These are phyloP conservation scores for Abrostola tripartita DNA, from an alignment of 2,888 invertebrate genomes.

Conservation along the genomic window DNA sequence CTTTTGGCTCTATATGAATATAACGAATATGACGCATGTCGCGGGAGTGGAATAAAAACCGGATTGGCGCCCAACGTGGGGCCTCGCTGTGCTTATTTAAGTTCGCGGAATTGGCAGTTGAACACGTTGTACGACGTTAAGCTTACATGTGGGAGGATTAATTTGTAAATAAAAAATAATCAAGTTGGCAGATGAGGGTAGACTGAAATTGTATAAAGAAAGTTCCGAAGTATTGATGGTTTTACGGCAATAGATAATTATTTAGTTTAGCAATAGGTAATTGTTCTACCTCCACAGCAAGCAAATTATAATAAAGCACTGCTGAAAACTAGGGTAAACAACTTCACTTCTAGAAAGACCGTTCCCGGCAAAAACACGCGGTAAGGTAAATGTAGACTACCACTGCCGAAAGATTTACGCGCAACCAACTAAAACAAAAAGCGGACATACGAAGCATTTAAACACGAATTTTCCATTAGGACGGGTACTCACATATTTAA, in stretches of 20 bases:
- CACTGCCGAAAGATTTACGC: not conserved
- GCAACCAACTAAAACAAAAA: conserved; percentile 1
- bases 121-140: conserved; percentile 10
- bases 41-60: conserved; percentile 21
- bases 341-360: no score
- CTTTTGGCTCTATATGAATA: conserved; percentile 61
- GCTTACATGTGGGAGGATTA: not conserved
- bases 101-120: conserved; percentile 37
- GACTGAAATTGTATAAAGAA: not conserved
- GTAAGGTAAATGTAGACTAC: not conserved
- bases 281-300: no score
- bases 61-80: conserved; percentile 73
- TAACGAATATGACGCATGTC: conserved; percentile 50
- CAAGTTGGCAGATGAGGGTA: not conserved
- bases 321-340: no score
- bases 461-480: not conserved
- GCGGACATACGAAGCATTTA: not conserved
- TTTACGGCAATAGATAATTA: no score
- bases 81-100: conserved; percentile 19
- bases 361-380: not conserved
- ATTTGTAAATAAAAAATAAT: not conserved
- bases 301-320: no score
- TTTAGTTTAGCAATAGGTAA: no score
- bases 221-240: no score
- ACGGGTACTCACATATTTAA: conserved; percentile 39